Percentiles rank a stretch among this genome's conserved stretches.
Conservation (phyloP, 2,888 invertebrate genomes). For the Zaprionus bogoriensis region DNA sequence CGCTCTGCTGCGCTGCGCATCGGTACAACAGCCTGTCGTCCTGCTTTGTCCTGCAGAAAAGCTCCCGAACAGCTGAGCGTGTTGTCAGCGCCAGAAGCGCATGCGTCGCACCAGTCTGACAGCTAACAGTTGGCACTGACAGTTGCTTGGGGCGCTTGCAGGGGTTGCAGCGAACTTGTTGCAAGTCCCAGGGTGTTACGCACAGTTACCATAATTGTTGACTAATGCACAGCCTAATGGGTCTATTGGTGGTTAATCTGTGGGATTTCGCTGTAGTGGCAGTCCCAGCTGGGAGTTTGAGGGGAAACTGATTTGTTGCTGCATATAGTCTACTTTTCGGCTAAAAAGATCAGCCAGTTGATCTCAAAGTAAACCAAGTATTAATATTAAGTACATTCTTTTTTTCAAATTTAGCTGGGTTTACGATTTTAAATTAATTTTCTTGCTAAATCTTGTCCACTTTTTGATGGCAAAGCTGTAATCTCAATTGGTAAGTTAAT, state of each 20-base stretch:
- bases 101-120: not conserved
- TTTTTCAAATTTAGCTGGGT: too few relatives aligned
- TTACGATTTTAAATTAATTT: too few relatives aligned
- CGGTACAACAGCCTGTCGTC: not conserved
- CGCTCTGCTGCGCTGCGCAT: too few relatives aligned
- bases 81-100: not conserved
- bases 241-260: not conserved
- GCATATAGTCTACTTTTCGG: conserved; percentile 11
- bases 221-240: conserved; percentile 7
- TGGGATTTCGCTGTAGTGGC: not conserved
- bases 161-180: conserved; percentile 46
- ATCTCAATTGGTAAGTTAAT: too few relatives aligned
- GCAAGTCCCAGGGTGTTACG: conserved; percentile 21
- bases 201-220: conserved; percentile 25
- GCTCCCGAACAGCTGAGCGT: not conserved
- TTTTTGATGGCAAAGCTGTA: too few relatives aligned
- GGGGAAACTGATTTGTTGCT: not conserved
- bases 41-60: not conserved
- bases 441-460: too few relatives aligned
- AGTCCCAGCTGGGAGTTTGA: not conserved
- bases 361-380: too few relatives aligned
- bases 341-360: too few relatives aligned
- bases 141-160: not conserved
- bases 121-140: not conserved
- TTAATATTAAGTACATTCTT: too few relatives aligned